Evolutionary conservation across 2,888 invertebrate genomes (phyloP), one percentile per base, ranked within the genome.

Genomic region (Rotaria magnacalcarata): DNA sequence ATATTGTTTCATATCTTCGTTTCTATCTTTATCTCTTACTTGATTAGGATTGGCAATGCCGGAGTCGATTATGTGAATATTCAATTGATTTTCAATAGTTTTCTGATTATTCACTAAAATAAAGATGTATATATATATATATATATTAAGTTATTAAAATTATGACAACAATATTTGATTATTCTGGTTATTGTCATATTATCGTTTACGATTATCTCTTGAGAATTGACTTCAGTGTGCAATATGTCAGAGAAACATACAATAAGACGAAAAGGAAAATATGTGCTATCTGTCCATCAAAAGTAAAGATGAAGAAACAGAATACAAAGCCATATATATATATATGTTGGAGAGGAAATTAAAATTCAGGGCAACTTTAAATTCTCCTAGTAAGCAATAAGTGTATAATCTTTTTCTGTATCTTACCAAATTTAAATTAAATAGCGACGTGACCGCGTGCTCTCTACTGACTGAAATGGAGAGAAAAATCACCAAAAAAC

Each of bases 11-110:
- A 24, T 47, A 21, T 47, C 7, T 2, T 67, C n/a, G 3, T 67
- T 3, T 67, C 27, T 67, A 34, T 34, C 2, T 80, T 80, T 67
- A 80, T 67, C 34, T 67, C 80, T 80, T 80, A 80, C 80, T 80
- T 19, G 80, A 47, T 14, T 80, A 16, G 47, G 24, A 67, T 67
- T 67, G 24, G 47, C 80, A n/a, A 80, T n/a, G 4, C 80, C 80
- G n/a, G 80, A 43, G 24, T 80, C 47, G 11, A 47, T 24, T 3
- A 80, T n/a, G n/a, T n/a, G 80, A 0, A 80, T 47, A 47, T 10
- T 47, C 47, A 80, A n/a, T 80, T n/a, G 43, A 47, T 47, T 24
- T 80, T 80, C 80, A 47, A 80, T 80, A 47, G 5, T 24, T n/a
- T 80, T 47, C 47, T 80, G 47, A 47, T n/a, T 24, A 6, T 47